Base-by-base conservation (phyloP, 2,888 invertebrate genomes). In the Bombylius major region DNA sequence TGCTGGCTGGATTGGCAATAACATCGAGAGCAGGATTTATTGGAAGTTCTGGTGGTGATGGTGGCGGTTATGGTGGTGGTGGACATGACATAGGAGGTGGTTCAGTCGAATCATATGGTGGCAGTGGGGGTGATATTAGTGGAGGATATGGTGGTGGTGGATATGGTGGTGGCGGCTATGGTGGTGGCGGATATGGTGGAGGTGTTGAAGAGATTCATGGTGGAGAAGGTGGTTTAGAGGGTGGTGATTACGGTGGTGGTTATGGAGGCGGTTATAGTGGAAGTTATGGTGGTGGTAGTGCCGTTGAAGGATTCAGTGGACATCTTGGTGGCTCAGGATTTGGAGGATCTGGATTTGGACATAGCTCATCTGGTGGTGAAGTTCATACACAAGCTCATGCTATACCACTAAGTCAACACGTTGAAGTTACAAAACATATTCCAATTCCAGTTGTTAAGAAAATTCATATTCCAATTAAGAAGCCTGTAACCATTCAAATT, bases 401-500 rank as follows among this genome's bases (percentile, higher is more conserved):
- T 13, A 66, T 76, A 31, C 71, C 77, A 14, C 75, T 79, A 39
- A 76, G 76, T 23, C 78, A 80, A 59, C 79, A 80, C 58, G 70
- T 77, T 47, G 81, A 82, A 58, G 75, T 79, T 54, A 77, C 81
- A 60, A 78, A 77, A 65, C 81, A 82, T n/a, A 79, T 82, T 5
- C 76, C 79, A 44, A 77, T 84, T 53, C 85, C 85, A 39, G 73
- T 80, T 14, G 81, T 83, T 62, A 89, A 87, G 67, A 86, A 88
- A 62, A 80, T 89, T 5, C 83, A 86, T 8, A 81, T 81, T 49
- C 85, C 85, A 0, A 75, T 87, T 6, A 84, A 78, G 58, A 82
- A 83, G 65, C 82, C 85, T 0, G 79, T 89, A 7, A 82, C 86
- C 61, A 84, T 89, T 58, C 84, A 84, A 56, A 79, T 90, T 4